A percentile compares a stretch with the other conserved stretches of the same genome.
Evolutionary conservation across 2,888 invertebrate genomes (phyloP).

Genomic region (Hedya salicella): DNA sequence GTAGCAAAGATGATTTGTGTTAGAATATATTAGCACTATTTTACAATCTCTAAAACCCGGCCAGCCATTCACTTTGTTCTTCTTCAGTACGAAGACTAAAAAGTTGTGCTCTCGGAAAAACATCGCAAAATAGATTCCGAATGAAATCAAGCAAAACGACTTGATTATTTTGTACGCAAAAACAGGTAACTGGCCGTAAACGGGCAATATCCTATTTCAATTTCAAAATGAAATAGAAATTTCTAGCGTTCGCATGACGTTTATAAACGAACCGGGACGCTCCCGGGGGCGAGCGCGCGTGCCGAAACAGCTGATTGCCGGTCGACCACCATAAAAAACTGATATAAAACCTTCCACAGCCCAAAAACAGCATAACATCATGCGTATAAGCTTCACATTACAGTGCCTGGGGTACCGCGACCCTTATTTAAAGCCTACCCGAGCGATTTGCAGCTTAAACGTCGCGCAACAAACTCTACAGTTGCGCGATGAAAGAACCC

Average conservation of each 20-base stretch:
- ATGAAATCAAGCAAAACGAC: slow-evolving; percentile 12
- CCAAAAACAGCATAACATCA: slow-evolving; percentile 49
- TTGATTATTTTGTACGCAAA: slow-evolving; percentile 14
- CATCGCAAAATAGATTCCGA: slow-evolving; percentile 7
- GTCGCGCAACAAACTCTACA: slow-evolving; percentile 56
- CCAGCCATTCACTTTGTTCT: background rate
- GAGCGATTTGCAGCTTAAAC: slow-evolving; percentile 60
- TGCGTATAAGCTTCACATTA: slow-evolving; percentile 44
- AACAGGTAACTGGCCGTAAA: slow-evolving; percentile 28
- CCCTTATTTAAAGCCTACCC: slow-evolving; percentile 60
- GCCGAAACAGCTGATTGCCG: slow-evolving; percentile 83
- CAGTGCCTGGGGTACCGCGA: slow-evolving; percentile 48
- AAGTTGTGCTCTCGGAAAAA: background rate
- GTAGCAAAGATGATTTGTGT: no score
- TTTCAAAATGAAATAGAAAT: slow-evolving; percentile 68
- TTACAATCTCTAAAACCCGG: background rate
- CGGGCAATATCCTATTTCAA: slow-evolving; percentile 55
- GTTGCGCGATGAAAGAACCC: slow-evolving; percentile 58
- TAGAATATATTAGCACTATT: background rate
- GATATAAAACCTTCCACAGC: slow-evolving; percentile 55
- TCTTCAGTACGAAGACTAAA: background rate
- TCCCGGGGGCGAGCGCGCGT: slow-evolving; percentile 74
- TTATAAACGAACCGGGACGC: slow-evolving; percentile 56
- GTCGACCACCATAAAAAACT: slow-evolving; percentile 77
- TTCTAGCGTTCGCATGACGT: slow-evolving; percentile 50